Percentiles rank a stretch among this genome's conserved stretches.
Evolutionary conservation across 2,797 vertebrate species (phyloP).

Genomic region (Pseudopleuronectes americanus): DNA sequence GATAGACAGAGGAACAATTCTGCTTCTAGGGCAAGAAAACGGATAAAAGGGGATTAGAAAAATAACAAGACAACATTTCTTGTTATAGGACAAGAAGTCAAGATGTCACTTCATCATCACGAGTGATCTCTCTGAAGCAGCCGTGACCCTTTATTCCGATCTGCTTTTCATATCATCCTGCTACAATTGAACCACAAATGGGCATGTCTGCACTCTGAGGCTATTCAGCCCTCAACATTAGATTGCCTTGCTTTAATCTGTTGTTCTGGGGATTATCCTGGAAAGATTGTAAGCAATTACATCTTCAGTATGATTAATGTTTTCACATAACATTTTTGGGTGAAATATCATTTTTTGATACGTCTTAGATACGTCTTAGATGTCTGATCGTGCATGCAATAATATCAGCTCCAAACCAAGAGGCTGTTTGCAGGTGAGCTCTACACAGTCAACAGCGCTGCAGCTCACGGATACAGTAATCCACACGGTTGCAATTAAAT

Average conservation of each 20-base stretch:
- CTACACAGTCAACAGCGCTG: slow-evolving; percentile 55
- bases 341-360: too few relatives aligned
- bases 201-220: slow-evolving; percentile 48
- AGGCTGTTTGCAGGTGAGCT: slow-evolving; percentile 56
- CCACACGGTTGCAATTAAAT: slow-evolving; percentile 38
- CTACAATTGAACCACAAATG: slow-evolving; percentile 53
- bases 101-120: slow-evolving; percentile 43
- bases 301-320: slow-evolving; percentile 62
- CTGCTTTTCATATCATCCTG: slow-evolving; percentile 52
- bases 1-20: background rate
- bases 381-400: background rate
- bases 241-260: slow-evolving; percentile 74
- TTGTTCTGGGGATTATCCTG: slow-evolving; percentile 71
- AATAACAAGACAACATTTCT: slow-evolving; percentile 2
- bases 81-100: slow-evolving; percentile 29
- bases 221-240: slow-evolving; percentile 55
- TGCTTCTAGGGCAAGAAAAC: background rate
- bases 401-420: slow-evolving; percentile 20
- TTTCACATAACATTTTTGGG: slow-evolving; percentile 28
- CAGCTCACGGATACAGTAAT: slow-evolving; percentile 50
- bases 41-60: background rate
- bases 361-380: too few relatives aligned
- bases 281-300: slow-evolving; percentile 68
- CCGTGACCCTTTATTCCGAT: slow-evolving; percentile 45
- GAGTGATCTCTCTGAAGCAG: slow-evolving; percentile 39